A percentile compares a stretch with the other conserved stretches of the same genome.
Evolutionary conservation across 2,113 vertebrate genomes (phyloP).

Genomic region (Entomyzon cyanotis): DNA sequence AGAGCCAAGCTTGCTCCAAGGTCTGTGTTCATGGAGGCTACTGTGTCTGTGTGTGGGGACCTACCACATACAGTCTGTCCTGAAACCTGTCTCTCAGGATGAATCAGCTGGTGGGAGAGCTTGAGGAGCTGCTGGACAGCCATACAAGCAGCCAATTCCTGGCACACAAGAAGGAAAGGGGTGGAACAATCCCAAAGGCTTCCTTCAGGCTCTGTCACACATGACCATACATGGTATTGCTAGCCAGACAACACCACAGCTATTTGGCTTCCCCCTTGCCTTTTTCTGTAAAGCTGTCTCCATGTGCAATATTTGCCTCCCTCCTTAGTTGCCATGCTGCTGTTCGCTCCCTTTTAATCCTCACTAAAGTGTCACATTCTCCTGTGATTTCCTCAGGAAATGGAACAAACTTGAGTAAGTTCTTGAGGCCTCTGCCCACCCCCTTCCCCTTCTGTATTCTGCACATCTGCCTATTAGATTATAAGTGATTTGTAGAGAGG

Average conservation of each 20-base stretch:
- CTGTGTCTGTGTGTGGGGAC: background rate
- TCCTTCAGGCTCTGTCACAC: background rate
- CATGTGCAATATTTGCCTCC: background rate
- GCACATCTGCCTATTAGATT: slow-evolving; percentile 36
- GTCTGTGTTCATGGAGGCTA: background rate
- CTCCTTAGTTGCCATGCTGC: slow-evolving; percentile 2
- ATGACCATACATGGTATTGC: background rate
- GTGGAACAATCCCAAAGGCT: background rate
- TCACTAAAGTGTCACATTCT: background rate
- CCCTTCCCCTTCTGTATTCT: background rate
- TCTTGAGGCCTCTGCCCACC: background rate
- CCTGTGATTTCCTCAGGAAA: slow-evolving; percentile 54
- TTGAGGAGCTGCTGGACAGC: background rate
- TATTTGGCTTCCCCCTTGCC: background rate
- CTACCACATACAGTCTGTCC: background rate
- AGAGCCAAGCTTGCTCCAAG: background rate
- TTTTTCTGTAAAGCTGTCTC: background rate
- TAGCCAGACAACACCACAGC: background rate
- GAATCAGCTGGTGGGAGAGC: background rate
- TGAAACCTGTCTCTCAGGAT: background rate
- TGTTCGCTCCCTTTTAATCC: background rate
- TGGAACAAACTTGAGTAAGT: slow-evolving; percentile 25
- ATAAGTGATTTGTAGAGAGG: slow-evolving; percentile 24
- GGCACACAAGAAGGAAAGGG: background rate
- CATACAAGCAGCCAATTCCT: background rate